A percentile compares a stretch with the other conserved stretches of the same genome.
Evolutionary conservation across 2,888 invertebrate genomes (phyloP).

Genomic region (Myathropa florea): DNA sequence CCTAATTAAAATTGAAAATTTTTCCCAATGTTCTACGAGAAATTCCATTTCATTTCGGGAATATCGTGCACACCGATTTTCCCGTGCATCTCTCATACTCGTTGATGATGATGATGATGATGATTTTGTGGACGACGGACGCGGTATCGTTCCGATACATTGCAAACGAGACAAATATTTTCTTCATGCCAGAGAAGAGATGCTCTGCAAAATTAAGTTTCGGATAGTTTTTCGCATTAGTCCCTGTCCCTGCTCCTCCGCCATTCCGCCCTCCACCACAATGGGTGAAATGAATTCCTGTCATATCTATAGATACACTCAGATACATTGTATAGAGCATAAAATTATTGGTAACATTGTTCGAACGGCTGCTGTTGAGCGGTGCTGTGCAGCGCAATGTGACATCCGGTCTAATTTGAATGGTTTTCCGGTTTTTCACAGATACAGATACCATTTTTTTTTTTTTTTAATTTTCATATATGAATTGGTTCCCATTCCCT

Average conservation of each 20-base stretch:
- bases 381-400: slow-evolving; percentile 43
- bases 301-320: not conserved
- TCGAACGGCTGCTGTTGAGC: slow-evolving; percentile 57
- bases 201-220: slow-evolving; percentile 66
- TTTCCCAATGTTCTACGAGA: slow-evolving; percentile 45
- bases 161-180: slow-evolving; percentile 73
- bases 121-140: slow-evolving; percentile 47
- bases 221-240: slow-evolving; percentile 21
- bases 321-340: slow-evolving; percentile 11
- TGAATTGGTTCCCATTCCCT: not conserved
- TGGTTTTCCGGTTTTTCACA: slow-evolving; percentile 68
- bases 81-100: slow-evolving; percentile 27
- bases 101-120: not conserved
- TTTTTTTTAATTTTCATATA: slow-evolving; percentile 1
- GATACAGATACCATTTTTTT: slow-evolving; percentile 12
- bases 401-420: slow-evolving; percentile 70
- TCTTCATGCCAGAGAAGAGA: slow-evolving; percentile 64
- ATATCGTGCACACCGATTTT: slow-evolving; percentile 40
- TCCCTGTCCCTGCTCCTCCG: not conserved
- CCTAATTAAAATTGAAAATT: slow-evolving; percentile 66
- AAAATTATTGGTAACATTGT: slow-evolving; percentile 66
- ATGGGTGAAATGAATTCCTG: not conserved
- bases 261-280: not conserved
- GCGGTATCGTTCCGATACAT: slow-evolving; percentile 72
- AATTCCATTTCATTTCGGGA: slow-evolving; percentile 55